Base-by-base conservation (phyloP, 2,113 vertebrate genomes). In the Nothobranchius kuhntae region DNA sequence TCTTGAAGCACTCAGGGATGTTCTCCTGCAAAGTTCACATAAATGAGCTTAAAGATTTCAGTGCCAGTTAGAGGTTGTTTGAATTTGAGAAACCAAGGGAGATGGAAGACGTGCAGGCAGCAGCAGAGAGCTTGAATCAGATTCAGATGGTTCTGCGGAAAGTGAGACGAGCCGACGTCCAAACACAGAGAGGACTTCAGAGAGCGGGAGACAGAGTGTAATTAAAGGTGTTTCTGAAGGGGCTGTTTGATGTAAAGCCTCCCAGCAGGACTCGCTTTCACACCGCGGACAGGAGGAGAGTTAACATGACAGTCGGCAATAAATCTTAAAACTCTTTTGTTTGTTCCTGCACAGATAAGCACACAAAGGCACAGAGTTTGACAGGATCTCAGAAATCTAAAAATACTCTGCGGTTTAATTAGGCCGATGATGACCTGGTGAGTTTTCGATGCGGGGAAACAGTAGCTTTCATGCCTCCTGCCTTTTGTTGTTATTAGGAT, bases 401-500 rank as follows among this genome's bases (percentile, higher is more conserved):
- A 87, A 91, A 84, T 87, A 85, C 63, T 75, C 68, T 9, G 58
- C 50, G 71, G 76, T 86, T 89, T 92, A 90, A 92, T 92, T 88
- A 90, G 88, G 73, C 62, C 82, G 46, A 7, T 61, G 76, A 82
- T 90, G 87, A 91, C 88, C 86, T 40, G n/a, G 52, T 2, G 75
- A 73, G 78, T 72, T 64, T 77, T 71, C 65, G 36, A 40, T 56
- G 61, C 59, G 63, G 80, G 72, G 79, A 76, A 86, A 78, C 77
- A 84, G 66, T 40, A 24, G 50, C 81, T 78, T 84, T 81, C 60
- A 82, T 67, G 65, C 62, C 67, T 75, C 38, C 45, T 69, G 58
- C 47, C 53, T 84, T 65, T 77, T 73, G 73, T 59, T 74, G 51
- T 84, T 65, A 60, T 81, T 59, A 45, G 40, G 73, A 84, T 61